Conservation (phyloP, 2,888 invertebrate genomes). For the Actias luna region DNA sequence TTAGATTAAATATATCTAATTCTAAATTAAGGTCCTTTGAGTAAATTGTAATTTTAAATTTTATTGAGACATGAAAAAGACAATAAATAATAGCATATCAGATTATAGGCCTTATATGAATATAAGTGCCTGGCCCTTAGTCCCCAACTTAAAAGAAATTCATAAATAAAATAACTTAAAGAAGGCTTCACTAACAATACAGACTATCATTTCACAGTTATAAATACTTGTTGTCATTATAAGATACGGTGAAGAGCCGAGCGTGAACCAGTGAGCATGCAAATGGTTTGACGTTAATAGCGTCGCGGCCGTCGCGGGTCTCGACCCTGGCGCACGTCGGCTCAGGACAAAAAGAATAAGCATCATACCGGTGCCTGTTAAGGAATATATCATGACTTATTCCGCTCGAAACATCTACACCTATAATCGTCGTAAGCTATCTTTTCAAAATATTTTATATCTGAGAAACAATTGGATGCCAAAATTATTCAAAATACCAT, state of each 20-base stretch:
- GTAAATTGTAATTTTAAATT: too few relatives aligned
- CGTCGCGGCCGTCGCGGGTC: slow-evolving; percentile 23
- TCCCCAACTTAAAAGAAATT: too few relatives aligned
- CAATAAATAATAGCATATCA: too few relatives aligned
- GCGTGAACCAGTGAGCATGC: slow-evolving; percentile 38
- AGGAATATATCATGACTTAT: slow-evolving; percentile 37
- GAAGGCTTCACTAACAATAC: neutral
- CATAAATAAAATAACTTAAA: too few relatives aligned
- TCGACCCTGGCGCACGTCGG: slow-evolving; percentile 24
- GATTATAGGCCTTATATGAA: too few relatives aligned
- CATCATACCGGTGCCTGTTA: slow-evolving; percentile 35
- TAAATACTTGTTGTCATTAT: slow-evolving; percentile 35
- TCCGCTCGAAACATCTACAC: slow-evolving; percentile 12
- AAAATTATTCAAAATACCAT: neutral
- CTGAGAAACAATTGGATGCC: neutral
- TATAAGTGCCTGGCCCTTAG: too few relatives aligned
- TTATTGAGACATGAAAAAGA: too few relatives aligned
- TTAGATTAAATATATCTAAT: too few relatives aligned
- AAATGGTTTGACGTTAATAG: slow-evolving; percentile 47
- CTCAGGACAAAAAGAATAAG: slow-evolving; percentile 39
- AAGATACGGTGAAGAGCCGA: slow-evolving; percentile 31
- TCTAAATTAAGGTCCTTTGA: too few relatives aligned
- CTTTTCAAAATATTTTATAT: neutral
- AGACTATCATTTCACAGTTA: slow-evolving; percentile 35
- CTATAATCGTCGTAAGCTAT: neutral